Conservation (phyloP, 2,113 vertebrate species). For the Leptodactylus fuscus region DNA sequence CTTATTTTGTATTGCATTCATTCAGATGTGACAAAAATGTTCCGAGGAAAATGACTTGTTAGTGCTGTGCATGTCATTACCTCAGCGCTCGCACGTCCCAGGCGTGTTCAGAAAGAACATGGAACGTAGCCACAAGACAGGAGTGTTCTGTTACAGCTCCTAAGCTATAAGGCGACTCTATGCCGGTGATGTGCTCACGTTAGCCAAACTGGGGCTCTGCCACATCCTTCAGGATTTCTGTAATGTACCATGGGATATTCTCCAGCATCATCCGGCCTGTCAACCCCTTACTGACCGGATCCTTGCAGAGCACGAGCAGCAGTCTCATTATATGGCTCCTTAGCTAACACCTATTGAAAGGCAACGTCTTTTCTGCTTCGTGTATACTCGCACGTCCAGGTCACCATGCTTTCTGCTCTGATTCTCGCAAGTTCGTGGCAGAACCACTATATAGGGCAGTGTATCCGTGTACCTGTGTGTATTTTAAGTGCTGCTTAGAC, state of each 20-base stretch:
- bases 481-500: too few relatives aligned
- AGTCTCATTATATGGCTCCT: background rate
- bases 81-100: background rate
- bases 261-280: background rate
- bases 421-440: too few relatives aligned
- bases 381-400: too few relatives aligned
- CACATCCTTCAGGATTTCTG: background rate
- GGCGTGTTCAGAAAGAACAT: background rate
- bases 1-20: background rate
- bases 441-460: too few relatives aligned
- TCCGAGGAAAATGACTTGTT: background rate
- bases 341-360: background rate
- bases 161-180: background rate
- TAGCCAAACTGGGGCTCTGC: background rate
- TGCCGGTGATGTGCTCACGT: background rate
- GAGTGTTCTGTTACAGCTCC: background rate
- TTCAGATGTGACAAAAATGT: background rate
- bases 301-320: background rate
- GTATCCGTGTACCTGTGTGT: too few relatives aligned
- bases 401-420: too few relatives aligned
- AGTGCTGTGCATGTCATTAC: constrained; percentile 15
- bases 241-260: background rate
- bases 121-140: background rate
- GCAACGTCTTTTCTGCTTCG: background rate
- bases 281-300: background rate